phyloP scores from a whole-genome alignment of 2,888 invertebrate species.

The Mongoloraphidia duomilia region DNA sequence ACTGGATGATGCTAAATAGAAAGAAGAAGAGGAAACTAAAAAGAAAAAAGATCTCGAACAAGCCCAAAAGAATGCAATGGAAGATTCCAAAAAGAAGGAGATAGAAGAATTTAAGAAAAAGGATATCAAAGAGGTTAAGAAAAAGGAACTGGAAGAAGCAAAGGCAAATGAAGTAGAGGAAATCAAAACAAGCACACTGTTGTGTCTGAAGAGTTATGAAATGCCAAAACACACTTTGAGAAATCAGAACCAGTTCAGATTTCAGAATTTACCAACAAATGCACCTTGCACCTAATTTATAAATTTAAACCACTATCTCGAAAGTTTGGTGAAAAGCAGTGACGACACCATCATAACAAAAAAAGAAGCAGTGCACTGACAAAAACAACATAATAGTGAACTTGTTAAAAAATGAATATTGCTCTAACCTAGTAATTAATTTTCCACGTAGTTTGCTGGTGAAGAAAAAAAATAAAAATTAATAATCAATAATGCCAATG shows the following conservation, averaged over 20 bases:
- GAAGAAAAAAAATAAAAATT: conserved; percentile 30
- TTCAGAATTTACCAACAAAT: too few relatives aligned
- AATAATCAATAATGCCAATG: conserved; percentile 13
- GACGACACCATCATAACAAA: conserved; percentile 1
- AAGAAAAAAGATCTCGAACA: conserved; percentile 8
- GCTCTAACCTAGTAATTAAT: conserved; percentile 63
- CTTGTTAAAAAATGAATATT: conserved; percentile 28
- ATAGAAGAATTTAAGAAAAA: conserved; percentile 14
- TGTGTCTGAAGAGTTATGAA: too few relatives aligned
- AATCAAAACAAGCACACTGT: background rate
- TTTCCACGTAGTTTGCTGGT: conserved; percentile 70
- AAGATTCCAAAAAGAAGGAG: conserved; percentile 11
- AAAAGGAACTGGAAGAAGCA: conserved; percentile 21
- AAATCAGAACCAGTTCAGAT: too few relatives aligned
- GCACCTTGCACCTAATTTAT: too few relatives aligned
- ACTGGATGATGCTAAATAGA: conserved; percentile 8
- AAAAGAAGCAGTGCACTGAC: conserved; percentile 4
- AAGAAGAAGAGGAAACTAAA: conserved; percentile 7
- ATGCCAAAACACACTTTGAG: too few relatives aligned
- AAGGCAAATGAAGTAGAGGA: conserved; percentile 11
- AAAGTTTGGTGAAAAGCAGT: too few relatives aligned
- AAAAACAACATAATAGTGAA: conserved; percentile 10
- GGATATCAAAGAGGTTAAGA: conserved; percentile 16
- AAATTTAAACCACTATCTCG: too few relatives aligned
- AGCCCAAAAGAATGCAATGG: conserved; percentile 11